These are phyloP conservation scores for Cacatua alba DNA, from an alignment of 2,113 vertebrate genomes.

Conservation along the genomic window DNA sequence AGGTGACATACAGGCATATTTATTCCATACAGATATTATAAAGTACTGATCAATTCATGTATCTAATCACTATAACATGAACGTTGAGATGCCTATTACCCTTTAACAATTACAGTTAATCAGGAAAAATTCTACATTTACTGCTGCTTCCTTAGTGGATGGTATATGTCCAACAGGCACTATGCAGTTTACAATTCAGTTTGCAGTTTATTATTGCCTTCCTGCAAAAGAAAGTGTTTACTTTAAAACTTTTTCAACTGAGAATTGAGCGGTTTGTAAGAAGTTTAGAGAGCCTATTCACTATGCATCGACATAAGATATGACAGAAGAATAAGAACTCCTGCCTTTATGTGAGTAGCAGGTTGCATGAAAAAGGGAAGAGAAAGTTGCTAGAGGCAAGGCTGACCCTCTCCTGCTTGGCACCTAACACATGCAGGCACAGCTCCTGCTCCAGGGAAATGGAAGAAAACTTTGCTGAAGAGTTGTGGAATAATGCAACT, in stretches of 20 bases:
- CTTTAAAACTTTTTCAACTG: neutral
- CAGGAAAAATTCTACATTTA: neutral
- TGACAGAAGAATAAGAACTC: neutral
- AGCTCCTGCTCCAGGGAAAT: neutral
- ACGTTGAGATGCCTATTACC: neutral
- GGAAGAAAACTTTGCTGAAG: neutral
- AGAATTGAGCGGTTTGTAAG: neutral
- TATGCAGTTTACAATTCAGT: neutral
- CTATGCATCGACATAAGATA: fast-evolving
- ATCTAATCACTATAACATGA: neutral
- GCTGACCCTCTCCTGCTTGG: neutral
- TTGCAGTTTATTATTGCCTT: neutral
- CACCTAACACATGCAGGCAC: fast-evolving
- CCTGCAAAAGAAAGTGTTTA: neutral
- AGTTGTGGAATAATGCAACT: neutral
- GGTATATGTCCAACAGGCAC: neutral
- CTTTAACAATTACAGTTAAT: neutral
- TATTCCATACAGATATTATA: fast-evolving
- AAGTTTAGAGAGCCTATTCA: neutral
- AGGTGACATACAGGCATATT: fast-evolving
- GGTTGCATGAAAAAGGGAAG: neutral
- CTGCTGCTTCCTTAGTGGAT: neutral
- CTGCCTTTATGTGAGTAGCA: fast-evolving
- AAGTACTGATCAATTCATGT: neutral
- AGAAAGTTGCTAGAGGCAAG: neutral